A percentile compares a stretch with the other conserved stretches of the same genome.
Conservation (phyloP, 1,140 invertebrate species). For the Temnothorax longispinosus region DNA sequence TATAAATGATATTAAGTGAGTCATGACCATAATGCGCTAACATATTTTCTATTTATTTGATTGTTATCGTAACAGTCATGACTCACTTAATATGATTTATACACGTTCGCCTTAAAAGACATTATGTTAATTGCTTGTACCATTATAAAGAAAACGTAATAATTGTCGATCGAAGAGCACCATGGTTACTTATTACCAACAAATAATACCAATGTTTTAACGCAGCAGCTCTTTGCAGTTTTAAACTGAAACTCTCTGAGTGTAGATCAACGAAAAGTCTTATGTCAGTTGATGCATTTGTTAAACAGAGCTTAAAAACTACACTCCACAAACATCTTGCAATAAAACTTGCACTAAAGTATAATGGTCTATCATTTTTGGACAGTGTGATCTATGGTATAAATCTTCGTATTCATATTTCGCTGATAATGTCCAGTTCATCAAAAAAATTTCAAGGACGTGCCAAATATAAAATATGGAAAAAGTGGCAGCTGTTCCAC, state of each 20-base stretch:
- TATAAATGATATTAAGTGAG: no score
- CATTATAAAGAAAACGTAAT: not conserved
- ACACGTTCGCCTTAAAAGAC: no score
- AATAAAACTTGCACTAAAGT: no score
- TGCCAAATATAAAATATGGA: not conserved
- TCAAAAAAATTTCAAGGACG: not conserved
- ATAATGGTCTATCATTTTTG: no score
- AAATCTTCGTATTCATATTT: not conserved
- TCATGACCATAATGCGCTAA: no score
- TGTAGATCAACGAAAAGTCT: not conserved
- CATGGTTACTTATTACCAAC: slow-evolving; percentile 25
- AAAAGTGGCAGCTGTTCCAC: slow-evolving; percentile 58
- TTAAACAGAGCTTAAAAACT: no score
- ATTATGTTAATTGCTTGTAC: no score
- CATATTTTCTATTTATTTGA: not conserved
- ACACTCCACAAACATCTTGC: no score
- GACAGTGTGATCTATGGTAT: not conserved
- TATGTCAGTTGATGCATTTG: no score
- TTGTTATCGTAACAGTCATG: no score
- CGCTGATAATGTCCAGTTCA: not conserved
- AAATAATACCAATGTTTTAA: not conserved
- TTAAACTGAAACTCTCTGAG: not conserved
- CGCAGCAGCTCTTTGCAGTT: not conserved
- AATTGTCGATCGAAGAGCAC: slow-evolving; percentile 4
- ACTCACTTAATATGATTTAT: no score